Base-by-base conservation (phyloP, 1,140 invertebrate species). In the Drosophila willistoni region DNA sequence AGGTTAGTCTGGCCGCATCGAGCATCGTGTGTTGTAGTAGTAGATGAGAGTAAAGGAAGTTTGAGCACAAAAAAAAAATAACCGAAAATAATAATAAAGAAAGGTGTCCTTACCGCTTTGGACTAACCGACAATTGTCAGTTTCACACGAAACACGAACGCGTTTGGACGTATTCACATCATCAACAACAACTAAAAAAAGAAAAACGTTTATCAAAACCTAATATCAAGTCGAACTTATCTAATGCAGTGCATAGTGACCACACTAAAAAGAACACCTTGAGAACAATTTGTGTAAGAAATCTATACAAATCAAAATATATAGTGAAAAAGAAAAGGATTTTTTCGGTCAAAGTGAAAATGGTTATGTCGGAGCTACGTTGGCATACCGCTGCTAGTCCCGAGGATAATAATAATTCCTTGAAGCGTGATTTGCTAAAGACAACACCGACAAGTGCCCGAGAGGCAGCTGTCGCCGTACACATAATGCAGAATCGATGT, bases 351-450 rank as follows among this genome's bases (percentile, higher is more conserved):
- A 64, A 76, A 77, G 80, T 91, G 74, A 92, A 92, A 91, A 92
- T 92, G 91, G 91, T 92, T 90, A 92, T 92, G 91, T 92, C 91
- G 83, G 91, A 92, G 86, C 73, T 92, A 83, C 91, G 81, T 80
- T 92, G 91, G 91, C 87, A 81, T 69, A 83, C 76, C 64, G 85
- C 79, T 71, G 85, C 79, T 71, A 84, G 81, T 81, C 81, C 84
- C 75, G 91, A 92, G 90, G 91, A 92, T 90, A 92, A 90, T 81
- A 92, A 80, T 64, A 90, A 82, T 56, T 83, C 89, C 77, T 83
- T 92, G 77, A 91, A 90, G 79, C 80, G 90, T 71, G 90, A 92
- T 78, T 75, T 92, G 68, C 73, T 92, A 19, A 92, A 92, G 59
- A 72, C 75, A 14, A 87, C 86, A 67, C 77, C 79, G 67, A 85